These are phyloP conservation scores for Paramormyrops hopkinsi DNA, from an alignment of 2,797 vertebrate species.

Conservation along the genomic window DNA sequence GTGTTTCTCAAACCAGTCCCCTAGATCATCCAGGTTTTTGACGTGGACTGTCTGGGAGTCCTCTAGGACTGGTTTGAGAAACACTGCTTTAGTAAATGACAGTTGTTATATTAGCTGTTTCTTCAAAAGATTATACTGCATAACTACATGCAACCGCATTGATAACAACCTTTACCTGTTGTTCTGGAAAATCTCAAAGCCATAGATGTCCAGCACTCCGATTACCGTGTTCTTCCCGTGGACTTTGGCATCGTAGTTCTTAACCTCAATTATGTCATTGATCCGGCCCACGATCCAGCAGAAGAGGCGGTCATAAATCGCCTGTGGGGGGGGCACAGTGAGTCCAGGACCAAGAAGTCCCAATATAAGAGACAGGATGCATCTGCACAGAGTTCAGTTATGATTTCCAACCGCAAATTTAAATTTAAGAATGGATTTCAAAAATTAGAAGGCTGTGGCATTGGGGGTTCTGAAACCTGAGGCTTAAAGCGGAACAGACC, in stretches of 20 bases:
- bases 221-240: constrained; percentile 97
- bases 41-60: background rate
- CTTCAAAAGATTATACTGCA: background rate
- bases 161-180: constrained; percentile 73
- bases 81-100: background rate
- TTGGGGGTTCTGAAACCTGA: background rate
- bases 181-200: constrained; percentile 97
- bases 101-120: background rate
- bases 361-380: background rate
- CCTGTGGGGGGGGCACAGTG: constrained; percentile 57
- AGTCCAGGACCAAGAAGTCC: background rate
- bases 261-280: constrained; percentile 90
- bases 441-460: background rate
- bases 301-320: constrained; percentile 94
- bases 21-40: background rate
- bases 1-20: background rate
- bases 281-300: constrained; percentile 96
- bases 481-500: background rate
- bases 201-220: constrained; percentile 95
- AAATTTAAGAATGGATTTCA: background rate
- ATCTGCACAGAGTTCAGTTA: background rate
- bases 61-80: background rate
- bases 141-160: background rate
- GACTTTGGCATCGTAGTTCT: constrained; percentile 77
- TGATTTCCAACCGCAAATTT: background rate